Base-by-base conservation (phyloP, 2,888 invertebrate genomes). In the Phengaris arion region DNA sequence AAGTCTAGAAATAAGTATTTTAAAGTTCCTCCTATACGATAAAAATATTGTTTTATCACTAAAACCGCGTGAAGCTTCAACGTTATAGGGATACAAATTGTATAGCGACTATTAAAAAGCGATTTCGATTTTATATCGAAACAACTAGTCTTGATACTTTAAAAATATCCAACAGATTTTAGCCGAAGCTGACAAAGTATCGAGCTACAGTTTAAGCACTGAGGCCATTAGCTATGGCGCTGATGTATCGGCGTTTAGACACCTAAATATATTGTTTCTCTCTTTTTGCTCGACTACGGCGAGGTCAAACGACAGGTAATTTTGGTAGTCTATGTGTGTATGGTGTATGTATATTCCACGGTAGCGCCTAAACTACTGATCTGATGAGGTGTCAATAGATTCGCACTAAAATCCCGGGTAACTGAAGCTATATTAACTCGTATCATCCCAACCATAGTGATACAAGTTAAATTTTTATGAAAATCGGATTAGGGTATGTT, bases 81-180 rank as follows among this genome's bases (percentile, higher is more conserved):
- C 35, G 8, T 64, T 64, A 59, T 22, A 22, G 22, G 35, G 35
- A 64, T 45, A 64, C 12, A 13, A 64, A 35, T 10, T 6, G 64
- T 64, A 35, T 45, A 35, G 12, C 59, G 59, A 10, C 64, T 64
- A 64, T 64, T 13, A 64, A 35, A 64, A 64, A 45, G 35, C 64
- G 12, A 9, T 64, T 64, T 35, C 35, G 64, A 64, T 64, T 52
- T 52, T 52, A 52, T 52, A 52, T 52, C 52, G 52, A 52, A 52
- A 52, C 52, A 52, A 45, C 64, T 45, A 64, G 64, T 64, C 64
- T 45, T 45, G 64, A 64, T 64, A 64, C 12, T 64, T 64, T 45
- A 45, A 64, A 64, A 64, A 64, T 64, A 64, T 64, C 64, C 35
- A 13, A 64, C 45, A 64, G 64, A 64, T 64, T 64, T 64, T 64